A percentile compares a stretch with the other conserved stretches of the same genome.
Evolutionary conservation across 2,113 vertebrate species (phyloP).

Genomic region (Sorex araneus): DNA sequence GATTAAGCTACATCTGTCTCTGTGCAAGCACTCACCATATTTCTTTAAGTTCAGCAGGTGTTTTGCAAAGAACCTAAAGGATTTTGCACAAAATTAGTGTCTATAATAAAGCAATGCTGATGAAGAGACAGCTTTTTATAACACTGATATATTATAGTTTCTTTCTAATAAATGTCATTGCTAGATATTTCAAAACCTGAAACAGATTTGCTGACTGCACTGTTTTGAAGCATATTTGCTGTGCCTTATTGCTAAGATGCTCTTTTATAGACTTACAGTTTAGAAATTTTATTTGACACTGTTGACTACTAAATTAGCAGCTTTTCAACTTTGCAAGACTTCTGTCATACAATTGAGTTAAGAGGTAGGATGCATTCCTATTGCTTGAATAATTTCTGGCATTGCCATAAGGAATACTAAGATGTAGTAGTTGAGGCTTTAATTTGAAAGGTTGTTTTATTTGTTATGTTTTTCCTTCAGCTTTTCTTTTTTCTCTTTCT

Average conservation of each 20-base stretch:
- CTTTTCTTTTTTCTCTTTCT: background rate
- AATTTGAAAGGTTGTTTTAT: slow-evolving; percentile 76
- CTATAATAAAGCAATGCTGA: slow-evolving; percentile 89
- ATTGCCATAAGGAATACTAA: slow-evolving; percentile 77
- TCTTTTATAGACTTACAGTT: slow-evolving; percentile 91
- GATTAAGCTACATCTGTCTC: slow-evolving; percentile 91
- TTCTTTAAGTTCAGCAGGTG: slow-evolving; percentile 92
- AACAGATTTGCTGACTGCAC: slow-evolving; percentile 90
- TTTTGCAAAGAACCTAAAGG: slow-evolving; percentile 89
- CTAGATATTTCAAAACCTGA: slow-evolving; percentile 91
- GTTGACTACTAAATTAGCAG: slow-evolving; percentile 91
- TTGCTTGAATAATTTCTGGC: slow-evolving; percentile 82
- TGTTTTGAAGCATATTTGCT: slow-evolving; percentile 90
- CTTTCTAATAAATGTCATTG: slow-evolving; percentile 92
- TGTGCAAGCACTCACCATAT: slow-evolving; percentile 88
- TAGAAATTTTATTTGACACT: slow-evolving; percentile 91
- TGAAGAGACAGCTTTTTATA: slow-evolving; percentile 90
- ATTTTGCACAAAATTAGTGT: slow-evolving; percentile 90
- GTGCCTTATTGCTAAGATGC: slow-evolving; percentile 89
- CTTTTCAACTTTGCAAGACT: slow-evolving; percentile 89
- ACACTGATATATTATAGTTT: slow-evolving; percentile 90
- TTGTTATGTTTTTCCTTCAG: background rate
- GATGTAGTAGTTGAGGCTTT: slow-evolving; percentile 83
- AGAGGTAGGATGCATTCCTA: slow-evolving; percentile 83
- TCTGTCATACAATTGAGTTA: slow-evolving; percentile 82